Evolutionary conservation across 2,797 vertebrate species (phyloP).

Genomic region (Gobio occitaniae): DNA sequence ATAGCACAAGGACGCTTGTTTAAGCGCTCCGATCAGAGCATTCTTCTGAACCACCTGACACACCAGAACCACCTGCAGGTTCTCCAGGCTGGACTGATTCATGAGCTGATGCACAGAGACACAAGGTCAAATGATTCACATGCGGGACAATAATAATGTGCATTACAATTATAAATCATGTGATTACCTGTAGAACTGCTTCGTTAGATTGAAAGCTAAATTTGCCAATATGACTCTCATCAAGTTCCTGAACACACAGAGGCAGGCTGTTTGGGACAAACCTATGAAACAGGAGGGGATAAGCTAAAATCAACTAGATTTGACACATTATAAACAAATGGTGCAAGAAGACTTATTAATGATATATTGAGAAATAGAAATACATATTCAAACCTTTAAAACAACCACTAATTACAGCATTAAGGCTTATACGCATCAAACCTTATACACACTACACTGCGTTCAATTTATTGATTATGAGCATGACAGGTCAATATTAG

Average conservation of each 20-base stretch:
- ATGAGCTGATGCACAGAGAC: constrained; percentile 72
- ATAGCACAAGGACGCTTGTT: constrained; percentile 73
- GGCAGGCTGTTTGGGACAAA: constrained; percentile 74
- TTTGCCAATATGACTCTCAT: constrained; percentile 77
- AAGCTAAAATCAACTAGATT: background rate
- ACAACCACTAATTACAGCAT: background rate
- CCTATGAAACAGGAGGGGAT: constrained; percentile 62
- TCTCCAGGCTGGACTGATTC: constrained; percentile 72
- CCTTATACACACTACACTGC: background rate
- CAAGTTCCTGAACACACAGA: constrained; percentile 79
- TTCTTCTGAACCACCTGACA: constrained; percentile 84
- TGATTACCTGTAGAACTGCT: constrained; percentile 71
- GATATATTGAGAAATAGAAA: background rate
- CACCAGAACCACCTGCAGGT: constrained; percentile 78
- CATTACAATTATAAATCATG: background rate
- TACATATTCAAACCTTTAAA: background rate
- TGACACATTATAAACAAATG: background rate
- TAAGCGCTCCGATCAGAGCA: constrained; percentile 75
- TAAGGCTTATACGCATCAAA: background rate
- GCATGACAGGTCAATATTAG: background rate
- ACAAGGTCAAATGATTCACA: background rate
- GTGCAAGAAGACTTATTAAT: background rate
- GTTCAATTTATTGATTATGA: background rate
- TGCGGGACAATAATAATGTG: background rate
- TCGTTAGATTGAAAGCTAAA: constrained; percentile 80